Conservation (phyloP, 2,113 vertebrate species). For the Holacanthus passer region DNA sequence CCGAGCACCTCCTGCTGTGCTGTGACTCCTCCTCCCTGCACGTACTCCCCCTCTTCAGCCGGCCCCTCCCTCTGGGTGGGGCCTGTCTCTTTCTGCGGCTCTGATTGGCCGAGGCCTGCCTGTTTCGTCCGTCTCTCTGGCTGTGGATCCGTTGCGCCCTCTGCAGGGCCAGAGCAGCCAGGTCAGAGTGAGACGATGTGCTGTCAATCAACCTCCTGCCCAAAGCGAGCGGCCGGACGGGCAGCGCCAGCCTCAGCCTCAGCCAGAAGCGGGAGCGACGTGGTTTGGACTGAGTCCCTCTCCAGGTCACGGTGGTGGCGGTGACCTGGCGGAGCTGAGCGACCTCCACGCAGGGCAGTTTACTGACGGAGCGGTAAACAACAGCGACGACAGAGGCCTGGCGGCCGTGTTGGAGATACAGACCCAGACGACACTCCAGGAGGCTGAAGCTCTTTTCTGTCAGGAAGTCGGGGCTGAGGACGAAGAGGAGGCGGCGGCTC, state of each 20-base stretch:
- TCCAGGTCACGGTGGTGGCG: slow-evolving; percentile 86
- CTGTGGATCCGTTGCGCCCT: slow-evolving; percentile 66
- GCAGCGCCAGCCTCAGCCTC: slow-evolving; percentile 87
- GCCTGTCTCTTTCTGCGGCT: slow-evolving; percentile 5
- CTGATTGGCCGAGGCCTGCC: slow-evolving; percentile 19
- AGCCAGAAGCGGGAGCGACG: slow-evolving; percentile 91
- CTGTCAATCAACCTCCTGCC: slow-evolving; percentile 90
- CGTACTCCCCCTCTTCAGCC: neutral
- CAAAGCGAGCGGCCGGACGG: slow-evolving; percentile 86
- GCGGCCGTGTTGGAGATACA: slow-evolving; percentile 88
- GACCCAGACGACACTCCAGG: slow-evolving; percentile 91
- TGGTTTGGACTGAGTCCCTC: slow-evolving; percentile 86
- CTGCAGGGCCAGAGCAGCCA: slow-evolving; percentile 84
- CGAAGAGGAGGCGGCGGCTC: slow-evolving; percentile 91
- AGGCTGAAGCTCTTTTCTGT: slow-evolving; percentile 92
- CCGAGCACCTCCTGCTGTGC: slow-evolving; percentile 27
- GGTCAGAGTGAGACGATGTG: slow-evolving; percentile 92
- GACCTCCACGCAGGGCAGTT: slow-evolving; percentile 83
- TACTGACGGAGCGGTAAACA: slow-evolving; percentile 83
- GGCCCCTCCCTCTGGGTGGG: slow-evolving; percentile 13
- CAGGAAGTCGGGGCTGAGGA: slow-evolving; percentile 89
- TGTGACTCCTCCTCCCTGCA: slow-evolving; percentile 15
- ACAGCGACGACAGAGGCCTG: slow-evolving; percentile 87
- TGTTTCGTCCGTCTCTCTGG: slow-evolving; percentile 51
- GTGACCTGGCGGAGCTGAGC: slow-evolving; percentile 86